phyloP scores from a whole-genome alignment of 2,888 invertebrate genomes.

The Lithosia quadra region DNA sequence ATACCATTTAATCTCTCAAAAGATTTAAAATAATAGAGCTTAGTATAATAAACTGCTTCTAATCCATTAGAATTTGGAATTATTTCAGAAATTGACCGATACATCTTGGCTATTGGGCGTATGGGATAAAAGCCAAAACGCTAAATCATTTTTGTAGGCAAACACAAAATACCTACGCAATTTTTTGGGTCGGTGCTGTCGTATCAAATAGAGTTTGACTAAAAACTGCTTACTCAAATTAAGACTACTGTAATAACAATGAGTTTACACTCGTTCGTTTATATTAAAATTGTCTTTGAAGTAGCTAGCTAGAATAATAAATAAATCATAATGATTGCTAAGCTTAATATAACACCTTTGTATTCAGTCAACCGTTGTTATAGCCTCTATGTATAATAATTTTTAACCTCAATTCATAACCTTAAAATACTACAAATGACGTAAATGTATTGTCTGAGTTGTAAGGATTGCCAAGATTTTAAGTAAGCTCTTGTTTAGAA shows the following conservation, averaged over 20 bases:
- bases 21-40: slow-evolving; percentile 25
- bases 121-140: slow-evolving; percentile 53
- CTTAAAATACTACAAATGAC: slow-evolving; percentile 9
- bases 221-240: slow-evolving; percentile 29
- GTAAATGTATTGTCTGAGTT: background rate
- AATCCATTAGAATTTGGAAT: slow-evolving; percentile 45
- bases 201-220: slow-evolving; percentile 23
- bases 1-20: slow-evolving; percentile 17
- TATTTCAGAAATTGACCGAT: slow-evolving; percentile 48
- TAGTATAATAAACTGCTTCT: slow-evolving; percentile 29
- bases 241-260: slow-evolving; percentile 26
- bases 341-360: slow-evolving; percentile 8
- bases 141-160: slow-evolving; percentile 36
- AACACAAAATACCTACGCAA: slow-evolving; percentile 16
- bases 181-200: slow-evolving; percentile 37
- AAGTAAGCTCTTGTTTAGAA: background rate
- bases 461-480: background rate
- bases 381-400: slow-evolving; percentile 14
- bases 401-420: slow-evolving; percentile 4
- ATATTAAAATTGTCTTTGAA: slow-evolving; percentile 32
- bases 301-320: slow-evolving; percentile 7
- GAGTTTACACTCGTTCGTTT: slow-evolving; percentile 13
- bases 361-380: slow-evolving; percentile 11
- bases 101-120: slow-evolving; percentile 45
- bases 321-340: slow-evolving; percentile 12